Evolutionary conservation across 2,888 invertebrate genomes (phyloP), one percentile per base, ranked within the genome.

Genomic region (Argyresthia albistria): DNA sequence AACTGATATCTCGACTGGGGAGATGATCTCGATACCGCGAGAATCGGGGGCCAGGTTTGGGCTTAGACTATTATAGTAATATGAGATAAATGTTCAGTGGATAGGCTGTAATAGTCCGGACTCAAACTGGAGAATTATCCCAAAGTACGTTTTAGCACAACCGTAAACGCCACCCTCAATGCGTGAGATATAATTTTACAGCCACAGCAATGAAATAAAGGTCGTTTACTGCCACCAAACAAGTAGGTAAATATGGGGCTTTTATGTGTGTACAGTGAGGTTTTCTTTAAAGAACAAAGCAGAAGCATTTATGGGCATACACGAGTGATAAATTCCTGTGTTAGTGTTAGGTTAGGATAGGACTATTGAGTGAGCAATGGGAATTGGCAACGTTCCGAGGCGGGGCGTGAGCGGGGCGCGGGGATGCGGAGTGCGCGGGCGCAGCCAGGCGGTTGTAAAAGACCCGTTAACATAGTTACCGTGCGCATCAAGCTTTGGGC

Each of bases 321-420:
- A 69, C n/a, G n/a, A 73, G 81, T 83, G 81, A 82, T 81, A 86
- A 80, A 84, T 84, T 82, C 80, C 80, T 63, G 76, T 73, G 77
- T 70, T 76, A 25, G 25, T 25, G 25, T 25, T 25, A 25, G 25
- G 25, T 25, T 25, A 25, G 25, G 25, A 25, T 25, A 65, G 74
- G 75, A 72, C 71, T 77, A 58, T 57, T 78, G 76, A 77, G 82
- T 78, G 76, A 77, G 82, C 75, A 77, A 79, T 82, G 76, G 80
- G 78, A 84, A 83, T 84, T 87, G 84, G 82, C 84, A 83, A 82
- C 69, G 82, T 76, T 80, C 80, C 80, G 79, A 80, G 76, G 71
- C 68, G 70, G 69, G 70, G 75, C 25, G 25, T 25, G 25, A 25
- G 25, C 72, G 67, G 65, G 65, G 70, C 67, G 71, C 69, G 70